A percentile compares a stretch with the other conserved stretches of the same genome.
These are phyloP conservation scores for Standfussiana lucernea DNA, from an alignment of 2,888 invertebrate genomes.

Conservation along the genomic window DNA sequence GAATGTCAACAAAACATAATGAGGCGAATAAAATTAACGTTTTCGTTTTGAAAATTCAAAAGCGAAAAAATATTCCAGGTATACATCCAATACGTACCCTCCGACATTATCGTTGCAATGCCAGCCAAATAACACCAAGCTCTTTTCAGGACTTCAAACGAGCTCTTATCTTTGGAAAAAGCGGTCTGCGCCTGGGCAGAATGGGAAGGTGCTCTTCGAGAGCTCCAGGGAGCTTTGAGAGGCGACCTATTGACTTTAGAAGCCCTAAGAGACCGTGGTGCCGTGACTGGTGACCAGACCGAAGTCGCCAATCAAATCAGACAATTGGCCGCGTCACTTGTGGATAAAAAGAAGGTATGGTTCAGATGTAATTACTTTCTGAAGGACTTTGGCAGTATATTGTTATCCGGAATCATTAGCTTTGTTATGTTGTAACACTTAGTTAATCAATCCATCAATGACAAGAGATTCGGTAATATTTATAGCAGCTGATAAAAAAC, in stretches of 20 bases:
- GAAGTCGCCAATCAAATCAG: conserved; percentile 90
- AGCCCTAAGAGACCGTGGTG: conserved; percentile 90
- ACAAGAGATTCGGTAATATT: neutral
- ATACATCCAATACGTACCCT: neutral
- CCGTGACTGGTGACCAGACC: conserved; percentile 90
- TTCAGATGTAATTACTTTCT: neutral
- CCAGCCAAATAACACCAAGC: neutral
- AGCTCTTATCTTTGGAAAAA: conserved; percentile 93
- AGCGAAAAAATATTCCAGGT: neutral
- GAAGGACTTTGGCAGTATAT: neutral
- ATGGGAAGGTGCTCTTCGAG: conserved; percentile 94
- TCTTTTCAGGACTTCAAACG: conserved; percentile 92
- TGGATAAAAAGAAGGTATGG: conserved; percentile 87
- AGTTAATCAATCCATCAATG: neutral
- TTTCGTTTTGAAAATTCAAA: neutral
- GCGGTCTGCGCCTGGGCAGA: conserved; percentile 94
- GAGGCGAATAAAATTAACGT: neutral
- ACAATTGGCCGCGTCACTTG: conserved; percentile 91
- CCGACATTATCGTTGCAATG: neutral
- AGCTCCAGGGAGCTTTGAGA: conserved; percentile 94
- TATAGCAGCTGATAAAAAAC: neutral
- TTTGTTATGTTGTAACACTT: neutral
- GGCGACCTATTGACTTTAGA: conserved; percentile 91
- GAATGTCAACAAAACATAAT: neutral
- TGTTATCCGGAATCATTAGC: neutral